Conservation (phyloP, 2,113 vertebrate genomes). For the Lipophrys pholis region DNA sequence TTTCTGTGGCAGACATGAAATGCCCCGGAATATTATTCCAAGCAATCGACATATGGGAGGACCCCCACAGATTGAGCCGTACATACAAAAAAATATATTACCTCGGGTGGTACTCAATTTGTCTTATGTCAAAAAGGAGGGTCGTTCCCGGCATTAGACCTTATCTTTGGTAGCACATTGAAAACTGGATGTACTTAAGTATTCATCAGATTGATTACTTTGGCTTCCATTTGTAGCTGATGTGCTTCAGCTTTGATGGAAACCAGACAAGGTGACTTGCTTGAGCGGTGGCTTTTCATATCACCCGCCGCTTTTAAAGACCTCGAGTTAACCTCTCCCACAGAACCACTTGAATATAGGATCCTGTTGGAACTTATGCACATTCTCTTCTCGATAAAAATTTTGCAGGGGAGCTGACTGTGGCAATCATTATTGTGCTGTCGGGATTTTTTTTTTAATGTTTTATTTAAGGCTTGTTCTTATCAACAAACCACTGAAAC, state of each 20-base stretch:
- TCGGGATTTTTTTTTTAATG: neutral
- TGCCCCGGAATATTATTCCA: conserved; percentile 11
- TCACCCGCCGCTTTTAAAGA: conserved; percentile 29
- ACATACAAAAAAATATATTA: conserved; percentile 6
- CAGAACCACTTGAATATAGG: conserved; percentile 28
- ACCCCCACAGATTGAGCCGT: conserved; percentile 3
- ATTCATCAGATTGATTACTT: conserved; percentile 61
- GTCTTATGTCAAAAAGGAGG: conserved; percentile 16
- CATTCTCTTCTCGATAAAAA: conserved; percentile 4
- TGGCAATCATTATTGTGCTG: too few relatives aligned
- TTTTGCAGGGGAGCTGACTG: neutral
- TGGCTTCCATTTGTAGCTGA: conserved; percentile 43
- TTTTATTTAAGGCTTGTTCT: neutral
- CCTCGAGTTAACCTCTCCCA: conserved; percentile 45
- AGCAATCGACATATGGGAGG: conserved; percentile 19
- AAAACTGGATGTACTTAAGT: conserved; percentile 37
- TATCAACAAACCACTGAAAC: neutral
- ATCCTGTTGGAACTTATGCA: neutral
- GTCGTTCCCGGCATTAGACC: conserved; percentile 13
- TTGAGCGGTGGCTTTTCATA: conserved; percentile 24
- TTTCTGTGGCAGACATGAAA: conserved; percentile 30
- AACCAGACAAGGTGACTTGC: conserved; percentile 51
- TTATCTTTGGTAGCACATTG: conserved; percentile 27
- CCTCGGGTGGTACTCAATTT: neutral
- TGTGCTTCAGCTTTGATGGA: conserved; percentile 40